Evolutionary conservation across 2,797 vertebrate species (phyloP), one percentile per base, ranked within the genome.

Genomic region (Betta splendens): DNA sequence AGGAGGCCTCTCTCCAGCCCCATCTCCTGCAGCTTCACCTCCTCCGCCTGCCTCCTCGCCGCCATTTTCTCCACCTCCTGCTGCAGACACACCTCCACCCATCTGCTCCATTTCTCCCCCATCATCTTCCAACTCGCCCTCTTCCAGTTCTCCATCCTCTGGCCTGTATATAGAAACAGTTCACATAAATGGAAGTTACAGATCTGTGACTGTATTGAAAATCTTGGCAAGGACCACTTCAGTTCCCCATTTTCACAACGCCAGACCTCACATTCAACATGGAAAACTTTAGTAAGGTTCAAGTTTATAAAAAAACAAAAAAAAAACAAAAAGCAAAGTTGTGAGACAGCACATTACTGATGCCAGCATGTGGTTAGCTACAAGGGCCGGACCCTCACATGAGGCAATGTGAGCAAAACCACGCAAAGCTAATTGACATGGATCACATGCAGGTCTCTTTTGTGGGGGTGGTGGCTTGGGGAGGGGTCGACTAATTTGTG

Each of bases 121-220:
- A 0, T 98, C 96, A 0, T 98, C 96, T 68, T 97, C 95, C 84
- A 98, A 81, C 74, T 98, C 96, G 0, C 95, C 96, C 79, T 97
- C 95, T 55, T 98, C 96, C 92, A 98, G 81, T 63, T 98, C 97
- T 3, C 92, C 96, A 88, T 98, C 96, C 81, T 97, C 96, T 75
- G 67, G 71, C 69, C 92, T 94, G 81, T 60, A 38, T 5, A 53
- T n/a, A 16, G 23, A 68, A 43, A 77, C 2, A 57, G 67, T 3
- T 2, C 15, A 59, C 4, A 64, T 5, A 1, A 2, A 25, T 11
- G 16, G 1, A 45, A 1, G 40, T 73, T 65, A 75, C 3, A 50
- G 0, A 45, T 28, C 4, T 48, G 25, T 16, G 0, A 3, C 13
- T 23, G 12, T 32, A 32, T 12, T 33, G 29, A 31, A 29, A 31